Percentiles rank a stretch among this genome's conserved stretches.
Conservation (phyloP, 2,888 invertebrate genomes). For the Plebejus argus region DNA sequence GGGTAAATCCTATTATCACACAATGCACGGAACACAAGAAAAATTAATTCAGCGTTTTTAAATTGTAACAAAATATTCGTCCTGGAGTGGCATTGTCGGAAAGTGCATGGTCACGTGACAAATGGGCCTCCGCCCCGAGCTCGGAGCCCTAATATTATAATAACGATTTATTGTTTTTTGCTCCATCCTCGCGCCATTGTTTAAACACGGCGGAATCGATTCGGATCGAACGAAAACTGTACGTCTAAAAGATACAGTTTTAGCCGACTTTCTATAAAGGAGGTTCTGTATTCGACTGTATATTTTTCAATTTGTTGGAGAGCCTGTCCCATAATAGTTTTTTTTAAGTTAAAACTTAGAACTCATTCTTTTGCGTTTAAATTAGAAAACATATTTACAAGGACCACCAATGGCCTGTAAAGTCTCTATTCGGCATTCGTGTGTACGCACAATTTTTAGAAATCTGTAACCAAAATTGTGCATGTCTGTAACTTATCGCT, state of each 20-base stretch:
- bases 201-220: slow-evolving; percentile 11
- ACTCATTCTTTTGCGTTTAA: too few relatives aligned
- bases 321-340: too few relatives aligned
- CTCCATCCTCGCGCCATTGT: neutral
- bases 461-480: too few relatives aligned
- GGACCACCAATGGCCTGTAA: too few relatives aligned
- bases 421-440: too few relatives aligned
- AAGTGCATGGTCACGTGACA: slow-evolving; percentile 54
- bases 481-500: too few relatives aligned
- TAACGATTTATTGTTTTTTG: slow-evolving; percentile 29
- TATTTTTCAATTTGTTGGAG: too few relatives aligned
- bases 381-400: too few relatives aligned
- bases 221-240: neutral
- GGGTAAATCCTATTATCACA: neutral
- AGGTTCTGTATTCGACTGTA: too few relatives aligned
- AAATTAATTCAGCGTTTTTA: slow-evolving; percentile 27
- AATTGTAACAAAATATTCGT: slow-evolving; percentile 25
- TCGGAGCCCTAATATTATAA: slow-evolving; percentile 29
- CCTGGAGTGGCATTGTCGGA: slow-evolving; percentile 16
- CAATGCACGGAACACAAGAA: neutral
- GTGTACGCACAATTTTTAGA: too few relatives aligned
- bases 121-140: slow-evolving; percentile 45
- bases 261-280: neutral
- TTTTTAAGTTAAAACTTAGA: too few relatives aligned
- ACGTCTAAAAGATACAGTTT: neutral